These are phyloP conservation scores for Pedicia rivosa DNA, from an alignment of 2,888 invertebrate genomes.

Conservation along the genomic window DNA sequence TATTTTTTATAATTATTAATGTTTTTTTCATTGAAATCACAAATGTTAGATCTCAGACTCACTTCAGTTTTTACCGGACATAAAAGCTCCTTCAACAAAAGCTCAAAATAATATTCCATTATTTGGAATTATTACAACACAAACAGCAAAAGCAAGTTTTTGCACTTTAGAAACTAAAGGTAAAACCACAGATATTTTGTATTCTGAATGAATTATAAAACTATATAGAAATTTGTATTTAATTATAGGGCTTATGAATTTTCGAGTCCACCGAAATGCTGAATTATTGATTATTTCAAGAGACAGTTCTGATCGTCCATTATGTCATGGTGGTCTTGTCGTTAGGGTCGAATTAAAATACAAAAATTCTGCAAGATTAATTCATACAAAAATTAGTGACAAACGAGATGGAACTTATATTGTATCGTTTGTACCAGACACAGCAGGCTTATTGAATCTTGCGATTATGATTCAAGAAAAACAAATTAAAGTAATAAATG, in stretches of 20 bases:
- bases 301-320: constrained; percentile 42
- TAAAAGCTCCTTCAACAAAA: constrained; percentile 30
- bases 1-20: neutral
- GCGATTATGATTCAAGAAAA: constrained; percentile 45
- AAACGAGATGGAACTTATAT: constrained; percentile 46
- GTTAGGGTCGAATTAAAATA: constrained; percentile 39
- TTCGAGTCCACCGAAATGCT: constrained; percentile 44
- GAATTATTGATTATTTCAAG: constrained; percentile 42
- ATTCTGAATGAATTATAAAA: too few species aligned
- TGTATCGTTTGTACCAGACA: constrained; percentile 42
- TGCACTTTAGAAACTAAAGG: constrained; percentile 37
- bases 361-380: constrained; percentile 30
- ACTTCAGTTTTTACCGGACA: constrained; percentile 37
- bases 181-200: too few species aligned
- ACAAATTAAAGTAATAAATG: constrained; percentile 40
- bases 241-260: constrained; percentile 37
- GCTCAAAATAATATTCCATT: constrained; percentile 32
- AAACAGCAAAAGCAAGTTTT: constrained; percentile 42
- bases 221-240: too few species aligned
- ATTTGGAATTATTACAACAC: constrained; percentile 43
- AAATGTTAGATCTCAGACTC: constrained; percentile 29
- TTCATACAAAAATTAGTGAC: constrained; percentile 37
- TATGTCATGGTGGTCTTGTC: constrained; percentile 50
- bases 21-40: neutral
- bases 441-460: constrained; percentile 44